Evolutionary conservation across 2,797 vertebrate species (phyloP), one percentile per base, ranked within the genome.

Genomic region (Pelochelys cantorii): DNA sequence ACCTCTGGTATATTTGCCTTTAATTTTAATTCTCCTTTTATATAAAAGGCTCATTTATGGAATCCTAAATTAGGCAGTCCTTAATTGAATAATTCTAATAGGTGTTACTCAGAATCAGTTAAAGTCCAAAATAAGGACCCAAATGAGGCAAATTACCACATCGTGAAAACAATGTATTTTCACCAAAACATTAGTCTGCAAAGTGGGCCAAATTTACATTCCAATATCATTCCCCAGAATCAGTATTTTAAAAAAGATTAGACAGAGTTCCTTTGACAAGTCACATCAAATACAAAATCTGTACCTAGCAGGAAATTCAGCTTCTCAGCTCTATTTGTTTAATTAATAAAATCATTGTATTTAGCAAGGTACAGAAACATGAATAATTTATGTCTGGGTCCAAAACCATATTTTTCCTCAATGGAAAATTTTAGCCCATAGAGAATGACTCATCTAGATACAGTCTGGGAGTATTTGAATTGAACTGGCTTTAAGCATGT

Each of bases 311-410:
- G 87, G 48, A 93, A 95, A 79, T 10, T 91, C 27, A 92, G 88
- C 71, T 85, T 60, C 11, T 91, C 27, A 92, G 88, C 68, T 85
- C 65, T 68, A 91, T 90, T 97, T 93, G 8, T 83, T 94, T 11
- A 2, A 34, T 86, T 91, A 91, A 59, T 85, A 52, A 93, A 96
- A 93, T 90, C 83, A 80, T 92, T 94, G 94, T 93, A 93, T 96
- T 98, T 95, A 94, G 82, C 62, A 91, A 93, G 94, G 53, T 84
- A 89, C 0, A 5, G 31, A 57, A 93, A 85, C 78, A 92, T 34
- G 75, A 96, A 89, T 81, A 80, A 94, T 95, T 82, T 94, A 86
- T 96, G 42, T 91, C 97, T 94, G 92, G 82, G 96, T 77, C 90
- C 93, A 56, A 93, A 91, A 71, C 59, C 89, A 84, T 60, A 92